Conservation (phyloP, 2,888 invertebrate species). For the Listrodromus nycthemerus region DNA sequence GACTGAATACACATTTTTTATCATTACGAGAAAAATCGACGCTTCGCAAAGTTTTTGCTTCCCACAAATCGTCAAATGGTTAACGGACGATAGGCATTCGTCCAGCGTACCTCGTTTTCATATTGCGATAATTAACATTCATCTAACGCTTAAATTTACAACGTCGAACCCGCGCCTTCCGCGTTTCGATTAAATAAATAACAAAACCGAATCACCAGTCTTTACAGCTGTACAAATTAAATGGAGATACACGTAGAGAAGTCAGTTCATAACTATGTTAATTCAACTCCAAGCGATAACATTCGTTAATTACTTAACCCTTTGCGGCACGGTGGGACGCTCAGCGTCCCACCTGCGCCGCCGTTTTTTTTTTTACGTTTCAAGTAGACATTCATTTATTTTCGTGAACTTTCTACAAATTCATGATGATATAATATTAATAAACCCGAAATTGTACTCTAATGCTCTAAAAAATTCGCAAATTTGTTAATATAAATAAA, state of each 20-base stretch:
- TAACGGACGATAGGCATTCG: not conserved
- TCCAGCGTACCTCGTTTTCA: not conserved
- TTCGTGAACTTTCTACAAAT: too few species aligned
- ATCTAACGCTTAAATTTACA: conserved; percentile 2
- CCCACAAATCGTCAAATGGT: not conserved
- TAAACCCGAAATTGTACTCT: too few species aligned
- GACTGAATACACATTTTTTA: not conserved
- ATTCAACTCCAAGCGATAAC: not conserved
- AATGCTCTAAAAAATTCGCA: too few species aligned
- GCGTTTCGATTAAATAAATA: conserved; percentile 19
- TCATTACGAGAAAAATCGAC: not conserved
- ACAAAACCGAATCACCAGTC: conserved; percentile 15
- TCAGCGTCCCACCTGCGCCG: too few species aligned
- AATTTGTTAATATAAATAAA: too few species aligned
- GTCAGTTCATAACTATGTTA: conserved; percentile 10
- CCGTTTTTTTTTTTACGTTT: too few species aligned
- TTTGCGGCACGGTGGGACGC: too few species aligned
- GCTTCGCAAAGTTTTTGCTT: not conserved
- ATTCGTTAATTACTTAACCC: conserved; percentile 38
- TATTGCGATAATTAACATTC: not conserved
- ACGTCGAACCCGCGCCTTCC: not conserved
- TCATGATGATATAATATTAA: too few species aligned
- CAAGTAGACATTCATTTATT: too few species aligned
- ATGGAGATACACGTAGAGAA: not conserved
- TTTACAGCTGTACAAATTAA: conserved; percentile 29